A percentile compares a stretch with the other conserved stretches of the same genome.
Evolutionary conservation across 2,888 invertebrate species (phyloP).

Genomic region (Ernsta delagoae): DNA sequence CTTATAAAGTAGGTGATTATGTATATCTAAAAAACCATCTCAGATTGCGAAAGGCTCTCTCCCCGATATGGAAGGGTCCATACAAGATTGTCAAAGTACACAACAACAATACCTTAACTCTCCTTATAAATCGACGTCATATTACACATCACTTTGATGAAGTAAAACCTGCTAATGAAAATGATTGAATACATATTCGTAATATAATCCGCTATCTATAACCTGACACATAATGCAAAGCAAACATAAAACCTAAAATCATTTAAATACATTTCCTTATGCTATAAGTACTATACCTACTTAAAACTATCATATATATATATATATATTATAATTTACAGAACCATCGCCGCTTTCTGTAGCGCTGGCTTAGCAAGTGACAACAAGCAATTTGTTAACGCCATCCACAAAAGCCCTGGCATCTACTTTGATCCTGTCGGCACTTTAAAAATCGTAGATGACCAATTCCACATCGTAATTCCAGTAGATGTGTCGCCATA

Average conservation of each 20-base stretch:
- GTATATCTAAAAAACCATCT: neutral
- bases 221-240: too few relatives aligned
- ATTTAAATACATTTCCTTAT: neutral
- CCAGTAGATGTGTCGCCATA: neutral
- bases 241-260: too few relatives aligned
- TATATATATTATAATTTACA: too few relatives aligned
- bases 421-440: neutral
- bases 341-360: too few relatives aligned
- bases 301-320: too few relatives aligned
- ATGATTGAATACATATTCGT: neutral
- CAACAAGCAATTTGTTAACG: neutral
- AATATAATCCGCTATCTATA: too few relatives aligned
- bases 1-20: neutral
- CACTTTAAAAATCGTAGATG: neutral
- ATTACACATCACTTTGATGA: neutral
- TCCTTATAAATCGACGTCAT: neutral
- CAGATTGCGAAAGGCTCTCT: neutral
- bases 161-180: neutral
- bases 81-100: conserved; percentile 1
- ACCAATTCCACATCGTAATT: neutral
- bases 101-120: neutral
- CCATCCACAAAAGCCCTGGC: neutral
- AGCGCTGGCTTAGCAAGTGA: too few relatives aligned
- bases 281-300: too few relatives aligned
- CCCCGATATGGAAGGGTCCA: neutral